Percentiles rank a stretch among this genome's conserved stretches.
Conservation (phyloP, 2,113 vertebrate species). For the Forbesichthys papilliferus region DNA sequence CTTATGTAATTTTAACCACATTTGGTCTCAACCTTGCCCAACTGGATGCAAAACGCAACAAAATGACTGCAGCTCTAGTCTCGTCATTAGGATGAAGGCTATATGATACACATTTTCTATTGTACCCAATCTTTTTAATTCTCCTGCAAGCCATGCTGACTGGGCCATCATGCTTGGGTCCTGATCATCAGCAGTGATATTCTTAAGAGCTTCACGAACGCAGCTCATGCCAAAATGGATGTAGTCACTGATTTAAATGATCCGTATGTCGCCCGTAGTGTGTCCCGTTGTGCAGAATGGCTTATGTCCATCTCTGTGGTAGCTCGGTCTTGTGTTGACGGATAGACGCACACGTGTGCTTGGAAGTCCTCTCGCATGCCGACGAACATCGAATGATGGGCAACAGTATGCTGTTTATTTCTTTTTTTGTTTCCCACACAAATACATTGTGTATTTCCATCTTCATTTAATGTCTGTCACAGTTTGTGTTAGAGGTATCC, state of each 20-base stretch:
- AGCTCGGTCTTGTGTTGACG: slow-evolving; percentile 70
- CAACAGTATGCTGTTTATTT: slow-evolving; percentile 36
- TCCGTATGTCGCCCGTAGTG: slow-evolving; percentile 38
- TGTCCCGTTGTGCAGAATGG: slow-evolving; percentile 62
- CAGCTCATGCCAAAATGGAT: slow-evolving; percentile 45
- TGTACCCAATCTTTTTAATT: slow-evolving; percentile 28
- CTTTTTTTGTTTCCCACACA: slow-evolving; percentile 29
- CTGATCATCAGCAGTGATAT: slow-evolving; percentile 32
- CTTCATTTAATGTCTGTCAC: slow-evolving; percentile 47
- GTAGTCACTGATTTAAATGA: slow-evolving; percentile 42
- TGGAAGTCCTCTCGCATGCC: slow-evolving; percentile 79
- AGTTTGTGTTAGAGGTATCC: slow-evolving; percentile 45
- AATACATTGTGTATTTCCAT: slow-evolving; percentile 45
- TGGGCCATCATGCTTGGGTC: slow-evolving; percentile 40
- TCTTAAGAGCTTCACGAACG: slow-evolving; percentile 35
- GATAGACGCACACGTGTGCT: slow-evolving; percentile 78
- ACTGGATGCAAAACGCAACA: slow-evolving; percentile 29
- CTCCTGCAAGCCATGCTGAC: slow-evolving; percentile 24
- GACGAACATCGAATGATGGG: slow-evolving; percentile 72
- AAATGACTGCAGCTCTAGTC: slow-evolving; percentile 32
- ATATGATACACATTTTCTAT: slow-evolving; percentile 50
- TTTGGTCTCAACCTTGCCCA: slow-evolving; percentile 63
- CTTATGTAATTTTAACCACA: slow-evolving; percentile 52
- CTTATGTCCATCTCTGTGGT: slow-evolving; percentile 57
- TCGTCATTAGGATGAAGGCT: slow-evolving; percentile 41